Conservation (phyloP, 2,113 vertebrate genomes). For the Phaethornis superciliosus region DNA sequence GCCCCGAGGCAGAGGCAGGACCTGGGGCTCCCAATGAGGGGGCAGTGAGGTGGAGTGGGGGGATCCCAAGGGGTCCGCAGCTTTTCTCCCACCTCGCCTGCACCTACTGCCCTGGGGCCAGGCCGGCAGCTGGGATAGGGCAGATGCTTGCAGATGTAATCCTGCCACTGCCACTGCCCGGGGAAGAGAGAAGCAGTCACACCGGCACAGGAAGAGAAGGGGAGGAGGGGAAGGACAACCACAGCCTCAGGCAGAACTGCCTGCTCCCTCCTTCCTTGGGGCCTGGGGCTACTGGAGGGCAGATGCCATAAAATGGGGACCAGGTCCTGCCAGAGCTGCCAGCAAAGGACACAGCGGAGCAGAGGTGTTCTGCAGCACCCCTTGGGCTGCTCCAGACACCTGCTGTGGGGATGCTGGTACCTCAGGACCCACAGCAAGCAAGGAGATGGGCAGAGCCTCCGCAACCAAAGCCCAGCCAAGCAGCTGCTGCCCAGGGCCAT, state of each 20-base stretch:
- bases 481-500: background rate
- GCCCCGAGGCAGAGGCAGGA: background rate
- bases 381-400: background rate
- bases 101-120: background rate
- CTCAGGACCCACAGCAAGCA: background rate
- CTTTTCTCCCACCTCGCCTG: background rate
- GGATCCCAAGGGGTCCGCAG: background rate
- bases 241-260: conserved; percentile 12
- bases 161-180: background rate
- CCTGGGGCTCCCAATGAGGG: background rate
- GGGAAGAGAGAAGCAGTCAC: conserved; percentile 40
- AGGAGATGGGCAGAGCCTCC: background rate
- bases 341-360: background rate
- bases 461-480: background rate
- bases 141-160: background rate
- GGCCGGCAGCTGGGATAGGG: background rate
- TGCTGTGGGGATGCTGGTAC: background rate
- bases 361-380: background rate
- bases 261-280: background rate
- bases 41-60: rapidly evolving
- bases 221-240: conserved; percentile 65
- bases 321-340: background rate
- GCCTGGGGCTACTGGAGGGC: background rate
- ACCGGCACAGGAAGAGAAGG: conserved; percentile 55
- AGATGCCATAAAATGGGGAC: background rate